Evolutionary conservation across 2,797 vertebrate genomes (phyloP).

Genomic region (Podarcis siculus): DNA sequence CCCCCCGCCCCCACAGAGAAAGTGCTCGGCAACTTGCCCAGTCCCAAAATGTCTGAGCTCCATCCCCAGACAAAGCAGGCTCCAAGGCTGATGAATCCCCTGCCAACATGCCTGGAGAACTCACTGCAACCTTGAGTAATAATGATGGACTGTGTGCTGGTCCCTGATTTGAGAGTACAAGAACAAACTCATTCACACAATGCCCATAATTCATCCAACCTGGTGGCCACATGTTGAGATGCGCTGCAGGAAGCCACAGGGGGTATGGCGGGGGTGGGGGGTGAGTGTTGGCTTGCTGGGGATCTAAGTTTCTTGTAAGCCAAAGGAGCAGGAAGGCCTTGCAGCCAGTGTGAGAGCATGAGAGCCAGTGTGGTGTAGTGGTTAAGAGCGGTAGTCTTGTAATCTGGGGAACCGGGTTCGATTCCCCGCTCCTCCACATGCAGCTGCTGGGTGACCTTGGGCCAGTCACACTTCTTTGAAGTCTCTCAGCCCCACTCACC

Average conservation of each 20-base stretch:
- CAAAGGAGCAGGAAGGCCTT: not conserved
- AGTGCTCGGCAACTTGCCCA: not conserved
- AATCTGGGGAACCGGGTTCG: too few relatives aligned
- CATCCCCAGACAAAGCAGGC: not conserved
- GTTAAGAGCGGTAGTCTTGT: too few relatives aligned
- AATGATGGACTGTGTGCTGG: not conserved
- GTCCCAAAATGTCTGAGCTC: not conserved
- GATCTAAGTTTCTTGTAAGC: not conserved
- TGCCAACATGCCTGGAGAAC: not conserved
- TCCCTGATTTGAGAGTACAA: not conserved
- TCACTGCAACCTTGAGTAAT: too few relatives aligned
- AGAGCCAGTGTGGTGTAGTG: too few relatives aligned
- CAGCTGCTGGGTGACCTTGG: too few relatives aligned
- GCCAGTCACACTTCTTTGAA: too few relatives aligned
- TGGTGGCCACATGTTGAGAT: not conserved
- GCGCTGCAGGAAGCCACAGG: not conserved
- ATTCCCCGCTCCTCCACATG: too few relatives aligned
- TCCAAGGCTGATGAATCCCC: not conserved
- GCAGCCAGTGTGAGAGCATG: too few relatives aligned
- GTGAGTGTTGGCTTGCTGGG: not conserved
- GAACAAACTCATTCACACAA: not conserved
- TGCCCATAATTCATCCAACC: not conserved
- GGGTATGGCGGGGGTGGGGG: not conserved
- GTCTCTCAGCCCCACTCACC: too few relatives aligned
- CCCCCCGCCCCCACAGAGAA: not conserved